These are phyloP conservation scores for Leptinotarsa undecemlineata DNA, from an alignment of 1,140 invertebrate genomes.

Conservation along the genomic window DNA sequence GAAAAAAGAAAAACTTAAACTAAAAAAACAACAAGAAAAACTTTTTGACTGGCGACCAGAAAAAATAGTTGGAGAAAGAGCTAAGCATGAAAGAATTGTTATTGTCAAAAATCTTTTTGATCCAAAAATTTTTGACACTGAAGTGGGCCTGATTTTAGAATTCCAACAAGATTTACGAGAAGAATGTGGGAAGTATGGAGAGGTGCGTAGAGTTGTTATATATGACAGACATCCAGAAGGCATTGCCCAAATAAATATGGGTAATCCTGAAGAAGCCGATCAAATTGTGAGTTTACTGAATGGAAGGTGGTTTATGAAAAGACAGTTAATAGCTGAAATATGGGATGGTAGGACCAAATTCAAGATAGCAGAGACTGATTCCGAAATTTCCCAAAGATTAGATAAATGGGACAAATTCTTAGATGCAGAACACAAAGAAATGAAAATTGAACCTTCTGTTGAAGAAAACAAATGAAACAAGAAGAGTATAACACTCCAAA, in stretches of 20 bases:
- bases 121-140: constrained; percentile 85
- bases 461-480: neutral
- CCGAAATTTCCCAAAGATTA: constrained; percentile 79
- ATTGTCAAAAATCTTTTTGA: constrained; percentile 95
- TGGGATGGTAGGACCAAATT: constrained; percentile 98
- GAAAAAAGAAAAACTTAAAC: constrained; percentile 85
- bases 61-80: constrained; percentile 79
- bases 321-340: constrained; percentile 80
- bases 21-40: constrained; percentile 93
- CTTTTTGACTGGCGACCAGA: constrained; percentile 97
- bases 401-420: constrained; percentile 89
- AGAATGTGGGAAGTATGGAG: constrained; percentile 90
- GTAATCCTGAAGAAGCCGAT: constrained; percentile 88
- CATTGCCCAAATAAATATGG: constrained; percentile 89
- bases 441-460: constrained; percentile 33
- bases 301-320: constrained; percentile 88
- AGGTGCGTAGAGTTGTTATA: constrained; percentile 88
- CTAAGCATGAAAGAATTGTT: constrained; percentile 87
- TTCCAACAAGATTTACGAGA: constrained; percentile 88
- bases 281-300: constrained; percentile 86
- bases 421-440: constrained; percentile 59
- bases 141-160: constrained; percentile 86
- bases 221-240: constrained; percentile 95
- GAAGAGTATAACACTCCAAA: no score
- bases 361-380: constrained; percentile 88